Conservation (phyloP, 37 sponge, comb jelly and placozoan species). For the Geodia barretti region DNA sequence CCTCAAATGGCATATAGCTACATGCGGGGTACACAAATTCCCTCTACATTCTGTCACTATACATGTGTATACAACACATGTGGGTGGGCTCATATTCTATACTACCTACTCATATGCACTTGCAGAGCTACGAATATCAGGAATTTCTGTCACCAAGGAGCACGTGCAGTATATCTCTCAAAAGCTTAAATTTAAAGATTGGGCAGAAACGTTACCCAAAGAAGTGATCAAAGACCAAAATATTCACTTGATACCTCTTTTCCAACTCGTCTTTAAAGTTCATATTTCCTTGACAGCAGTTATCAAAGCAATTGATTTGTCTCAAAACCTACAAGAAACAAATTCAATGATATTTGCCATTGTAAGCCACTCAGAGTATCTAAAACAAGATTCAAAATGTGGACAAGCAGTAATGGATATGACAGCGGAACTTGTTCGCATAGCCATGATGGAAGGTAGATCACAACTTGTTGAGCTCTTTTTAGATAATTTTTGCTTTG, state of each 20-base stretch:
- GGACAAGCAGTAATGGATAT: not conserved
- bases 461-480: not conserved
- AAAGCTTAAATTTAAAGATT: too few relatives aligned
- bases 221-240: too few relatives aligned
- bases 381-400: not conserved
- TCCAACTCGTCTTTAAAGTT: not conserved
- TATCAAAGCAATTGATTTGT: not conserved
- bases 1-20: too few relatives aligned
- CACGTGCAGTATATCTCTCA: too few relatives aligned
- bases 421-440: not conserved
- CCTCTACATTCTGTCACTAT: too few relatives aligned
- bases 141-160: too few relatives aligned
- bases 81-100: too few relatives aligned
- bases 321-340: not conserved
- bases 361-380: not conserved
- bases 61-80: too few relatives aligned
- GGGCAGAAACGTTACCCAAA: too few relatives aligned
- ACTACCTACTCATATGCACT: too few relatives aligned
- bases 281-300: not conserved
- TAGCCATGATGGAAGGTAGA: not conserved
- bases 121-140: too few relatives aligned
- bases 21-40: too few relatives aligned
- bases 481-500: not conserved
- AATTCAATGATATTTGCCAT: not conserved
- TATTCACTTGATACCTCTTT: not conserved